These are phyloP conservation scores for Quadroppia sp. DNA, from an alignment of 2,888 invertebrate genomes.

Conservation along the genomic window DNA sequence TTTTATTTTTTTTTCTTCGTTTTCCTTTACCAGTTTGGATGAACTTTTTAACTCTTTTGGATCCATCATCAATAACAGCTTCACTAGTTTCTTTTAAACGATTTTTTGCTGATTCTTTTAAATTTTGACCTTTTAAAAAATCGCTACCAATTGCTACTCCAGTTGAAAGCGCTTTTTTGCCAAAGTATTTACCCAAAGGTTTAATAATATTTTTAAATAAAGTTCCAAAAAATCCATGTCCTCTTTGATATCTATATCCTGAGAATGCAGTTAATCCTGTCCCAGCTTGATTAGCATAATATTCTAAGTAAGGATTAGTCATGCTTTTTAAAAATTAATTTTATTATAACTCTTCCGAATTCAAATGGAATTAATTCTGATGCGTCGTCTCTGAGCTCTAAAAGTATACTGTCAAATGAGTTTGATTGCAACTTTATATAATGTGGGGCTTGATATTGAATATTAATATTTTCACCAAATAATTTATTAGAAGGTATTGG, in stretches of 20 bases:
- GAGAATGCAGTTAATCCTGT: constrained; percentile 3
- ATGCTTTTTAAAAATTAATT: too few relatives aligned
- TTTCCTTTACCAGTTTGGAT: not conserved
- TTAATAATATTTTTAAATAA: too few relatives aligned
- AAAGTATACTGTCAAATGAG: too few relatives aligned
- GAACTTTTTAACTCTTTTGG: not conserved
- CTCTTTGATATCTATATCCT: constrained; percentile 19
- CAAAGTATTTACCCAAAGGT: too few relatives aligned
- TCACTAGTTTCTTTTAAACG: not conserved
- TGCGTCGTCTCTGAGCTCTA: too few relatives aligned
- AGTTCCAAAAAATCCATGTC: constrained; percentile 6
- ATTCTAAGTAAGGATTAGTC: constrained; percentile 1
- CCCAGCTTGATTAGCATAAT: constrained; percentile 35
- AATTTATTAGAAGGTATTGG: too few relatives aligned
- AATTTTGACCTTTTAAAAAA: not conserved
- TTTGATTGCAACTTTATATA: too few relatives aligned
- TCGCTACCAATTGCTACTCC: not conserved
- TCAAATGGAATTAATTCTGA: too few relatives aligned
- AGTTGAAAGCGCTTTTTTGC: not conserved
- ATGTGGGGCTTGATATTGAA: too few relatives aligned
- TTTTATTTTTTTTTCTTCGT: not conserved
- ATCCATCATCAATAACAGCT: not conserved
- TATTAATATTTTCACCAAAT: too few relatives aligned
- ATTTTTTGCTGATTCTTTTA: not conserved
- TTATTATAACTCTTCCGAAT: too few relatives aligned